Evolutionary conservation across 2,797 vertebrate genomes (phyloP).

Genomic region (Mareca penelope): DNA sequence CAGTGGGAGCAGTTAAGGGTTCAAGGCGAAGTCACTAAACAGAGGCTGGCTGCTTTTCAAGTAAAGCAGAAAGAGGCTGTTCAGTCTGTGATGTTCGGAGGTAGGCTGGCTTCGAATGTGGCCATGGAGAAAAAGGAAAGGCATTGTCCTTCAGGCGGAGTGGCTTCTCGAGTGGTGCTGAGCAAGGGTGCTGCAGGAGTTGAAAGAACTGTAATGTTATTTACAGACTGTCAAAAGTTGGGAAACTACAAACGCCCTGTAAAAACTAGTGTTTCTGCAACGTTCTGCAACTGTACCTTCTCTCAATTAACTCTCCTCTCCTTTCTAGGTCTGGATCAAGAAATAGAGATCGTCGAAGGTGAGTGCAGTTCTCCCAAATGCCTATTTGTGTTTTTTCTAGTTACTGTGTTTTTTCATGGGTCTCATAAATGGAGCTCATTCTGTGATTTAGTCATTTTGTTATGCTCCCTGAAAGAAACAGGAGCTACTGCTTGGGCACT

Average conservation of each 20-base stretch:
- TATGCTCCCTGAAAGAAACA: background rate
- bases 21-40: background rate
- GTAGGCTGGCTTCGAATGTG: background rate
- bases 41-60: background rate
- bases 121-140: background rate
- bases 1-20: background rate
- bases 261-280: background rate
- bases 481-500: background rate
- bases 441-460: background rate
- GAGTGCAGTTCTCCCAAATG: constrained; percentile 3
- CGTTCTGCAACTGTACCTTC: no score
- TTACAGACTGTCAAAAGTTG: background rate
- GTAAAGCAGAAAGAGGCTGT: background rate
- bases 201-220: background rate
- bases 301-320: background rate
- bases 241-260: background rate
- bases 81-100: background rate
- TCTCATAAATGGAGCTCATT: background rate
- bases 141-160: background rate
- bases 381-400: background rate
- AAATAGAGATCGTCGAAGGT: constrained; percentile 91
- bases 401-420: background rate
- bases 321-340: constrained; percentile 88
- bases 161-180: background rate
- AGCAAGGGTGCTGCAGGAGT: background rate